These are phyloP conservation scores for Puffinus mauretanicus DNA, from an alignment of 2,113 vertebrate genomes.

Conservation along the genomic window DNA sequence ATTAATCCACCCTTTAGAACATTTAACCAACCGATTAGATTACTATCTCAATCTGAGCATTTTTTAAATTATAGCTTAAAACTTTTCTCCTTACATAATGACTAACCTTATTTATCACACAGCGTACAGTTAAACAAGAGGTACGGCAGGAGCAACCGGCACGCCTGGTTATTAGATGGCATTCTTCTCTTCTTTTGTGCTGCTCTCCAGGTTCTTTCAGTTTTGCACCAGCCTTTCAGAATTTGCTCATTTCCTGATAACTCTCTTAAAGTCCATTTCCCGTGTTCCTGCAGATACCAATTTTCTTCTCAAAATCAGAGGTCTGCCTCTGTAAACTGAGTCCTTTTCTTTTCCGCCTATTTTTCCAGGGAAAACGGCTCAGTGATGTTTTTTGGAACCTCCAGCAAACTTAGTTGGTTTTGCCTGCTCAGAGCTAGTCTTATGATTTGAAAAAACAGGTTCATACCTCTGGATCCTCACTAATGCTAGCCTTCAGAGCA, in stretches of 20 bases:
- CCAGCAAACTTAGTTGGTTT: neutral
- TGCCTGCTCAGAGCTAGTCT: neutral
- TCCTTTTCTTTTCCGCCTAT: neutral
- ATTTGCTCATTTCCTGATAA: neutral
- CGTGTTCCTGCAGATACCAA: neutral
- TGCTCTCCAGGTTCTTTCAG: neutral
- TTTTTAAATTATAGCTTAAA: neutral
- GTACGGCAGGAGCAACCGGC: neutral
- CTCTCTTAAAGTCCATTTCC: neutral
- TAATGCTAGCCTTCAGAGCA: neutral
- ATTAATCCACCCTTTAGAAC: neutral
- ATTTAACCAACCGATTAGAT: neutral
- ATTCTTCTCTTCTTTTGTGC: slow-evolving; percentile 13
- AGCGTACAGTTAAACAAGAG: neutral
- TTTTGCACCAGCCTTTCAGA: neutral
- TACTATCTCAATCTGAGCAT: neutral
- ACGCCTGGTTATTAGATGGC: neutral
- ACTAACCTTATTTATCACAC: neutral
- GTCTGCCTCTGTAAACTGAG: neutral
- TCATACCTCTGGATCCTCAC: neutral
- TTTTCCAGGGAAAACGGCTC: neutral
- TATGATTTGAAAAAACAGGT: neutral
- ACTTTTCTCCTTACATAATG: neutral
- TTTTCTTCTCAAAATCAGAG: neutral
- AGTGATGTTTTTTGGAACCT: neutral